Conservation (phyloP, 2,113 vertebrate species). For the Arenaria interpres region DNA sequence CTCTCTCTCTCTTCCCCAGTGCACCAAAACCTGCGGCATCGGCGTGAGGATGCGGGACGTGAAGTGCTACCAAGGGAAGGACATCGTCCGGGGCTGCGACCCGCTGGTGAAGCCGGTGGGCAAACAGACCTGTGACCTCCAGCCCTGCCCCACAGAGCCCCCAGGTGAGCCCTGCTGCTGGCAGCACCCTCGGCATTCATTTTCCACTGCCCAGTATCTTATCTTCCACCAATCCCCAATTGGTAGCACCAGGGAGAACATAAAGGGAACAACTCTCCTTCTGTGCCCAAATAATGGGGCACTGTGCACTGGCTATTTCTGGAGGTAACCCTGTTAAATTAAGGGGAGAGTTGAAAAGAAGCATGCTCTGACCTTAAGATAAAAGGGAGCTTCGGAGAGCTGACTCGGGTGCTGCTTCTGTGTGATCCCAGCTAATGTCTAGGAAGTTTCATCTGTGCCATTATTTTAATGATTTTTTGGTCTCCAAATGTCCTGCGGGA, state of each 20-base stretch:
- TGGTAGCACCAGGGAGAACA: neutral
- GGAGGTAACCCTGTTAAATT: neutral
- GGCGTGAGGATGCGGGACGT: slow-evolving; percentile 94
- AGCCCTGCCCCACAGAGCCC: slow-evolving; percentile 92
- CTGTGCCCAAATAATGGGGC: neutral
- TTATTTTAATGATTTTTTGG: slow-evolving; percentile 50
- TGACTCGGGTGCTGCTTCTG: neutral
- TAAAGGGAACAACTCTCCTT: neutral
- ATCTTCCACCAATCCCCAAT: fast-evolving
- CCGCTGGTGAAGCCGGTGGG: slow-evolving; percentile 90
- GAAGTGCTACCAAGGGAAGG: slow-evolving; percentile 94
- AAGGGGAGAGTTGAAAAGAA: neutral
- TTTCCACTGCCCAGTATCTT: neutral
- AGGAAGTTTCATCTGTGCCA: neutral
- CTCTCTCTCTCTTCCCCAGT: slow-evolving; percentile 71
- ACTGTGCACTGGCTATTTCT: neutral
- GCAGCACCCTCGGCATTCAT: neutral
- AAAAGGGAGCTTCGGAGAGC: neutral
- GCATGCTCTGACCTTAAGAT: neutral
- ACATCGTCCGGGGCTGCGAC: slow-evolving; percentile 93
- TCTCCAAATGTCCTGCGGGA: neutral
- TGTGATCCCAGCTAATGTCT: neutral
- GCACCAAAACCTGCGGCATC: slow-evolving; percentile 93
- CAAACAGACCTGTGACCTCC: slow-evolving; percentile 94
- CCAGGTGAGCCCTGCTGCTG: slow-evolving; percentile 77